A percentile compares a stretch with the other conserved stretches of the same genome.
These are phyloP conservation scores for Callaeas wilsoni DNA, from an alignment of 2,113 vertebrate species.

Conservation along the genomic window DNA sequence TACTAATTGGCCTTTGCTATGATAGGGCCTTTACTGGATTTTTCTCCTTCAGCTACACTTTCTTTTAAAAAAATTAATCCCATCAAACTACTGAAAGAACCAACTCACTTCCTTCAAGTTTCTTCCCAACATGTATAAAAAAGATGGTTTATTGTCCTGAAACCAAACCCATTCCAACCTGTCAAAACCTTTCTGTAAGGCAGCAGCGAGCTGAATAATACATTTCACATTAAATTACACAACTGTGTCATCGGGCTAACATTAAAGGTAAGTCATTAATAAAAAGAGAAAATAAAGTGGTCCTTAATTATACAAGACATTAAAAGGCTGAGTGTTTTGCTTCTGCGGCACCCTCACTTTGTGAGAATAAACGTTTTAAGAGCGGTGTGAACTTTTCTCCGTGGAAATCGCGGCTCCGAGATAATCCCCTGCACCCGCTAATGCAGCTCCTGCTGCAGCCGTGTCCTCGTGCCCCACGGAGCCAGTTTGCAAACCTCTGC, in stretches of 20 bases:
- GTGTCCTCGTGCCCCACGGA: not conserved
- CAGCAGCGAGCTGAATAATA: constrained; percentile 53
- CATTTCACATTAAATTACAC: constrained; percentile 64
- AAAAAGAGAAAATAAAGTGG: constrained; percentile 65
- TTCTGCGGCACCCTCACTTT: constrained; percentile 3
- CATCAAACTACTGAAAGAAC: constrained; percentile 11
- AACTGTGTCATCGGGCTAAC: constrained; percentile 57
- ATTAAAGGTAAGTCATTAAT: constrained; percentile 69
- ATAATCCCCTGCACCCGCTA: not conserved
- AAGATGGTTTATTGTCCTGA: constrained; percentile 39
- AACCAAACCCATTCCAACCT: constrained; percentile 34
- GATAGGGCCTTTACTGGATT: not conserved
- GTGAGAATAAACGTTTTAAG: constrained; percentile 46
- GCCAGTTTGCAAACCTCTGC: not conserved
- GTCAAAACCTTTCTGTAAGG: constrained; percentile 61
- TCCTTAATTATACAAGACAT: constrained; percentile 68
- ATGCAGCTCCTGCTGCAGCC: not conserved
- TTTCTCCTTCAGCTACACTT: not conserved
- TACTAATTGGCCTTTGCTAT: not conserved
- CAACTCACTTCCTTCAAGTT: constrained; percentile 31
- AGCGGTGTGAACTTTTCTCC: constrained; percentile 18
- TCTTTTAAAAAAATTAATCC: constrained; percentile 28
- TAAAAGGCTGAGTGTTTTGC: constrained; percentile 59
- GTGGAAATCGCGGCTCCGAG: not conserved
- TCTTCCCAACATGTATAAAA: constrained; percentile 22